These are phyloP conservation scores for Phoenoteleia sp. DNA, from an alignment of 2,888 invertebrate genomes.

Conservation along the genomic window DNA sequence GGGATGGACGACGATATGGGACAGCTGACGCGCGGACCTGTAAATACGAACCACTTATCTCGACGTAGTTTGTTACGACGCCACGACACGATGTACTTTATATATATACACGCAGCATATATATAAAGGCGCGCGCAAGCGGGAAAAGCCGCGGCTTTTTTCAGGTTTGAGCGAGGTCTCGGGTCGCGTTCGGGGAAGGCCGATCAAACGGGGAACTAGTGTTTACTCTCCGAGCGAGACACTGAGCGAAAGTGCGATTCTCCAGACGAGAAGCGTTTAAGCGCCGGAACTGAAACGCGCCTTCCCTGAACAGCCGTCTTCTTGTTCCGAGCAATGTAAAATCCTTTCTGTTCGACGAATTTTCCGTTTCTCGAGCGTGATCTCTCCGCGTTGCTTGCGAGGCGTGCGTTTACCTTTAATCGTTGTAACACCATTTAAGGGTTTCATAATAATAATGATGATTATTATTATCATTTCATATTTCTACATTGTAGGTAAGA, in stretches of 20 bases:
- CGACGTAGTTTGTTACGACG: slow-evolving; percentile 62
- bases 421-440: slow-evolving; percentile 79
- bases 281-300: too few species aligned
- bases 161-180: too few species aligned
- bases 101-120: slow-evolving; percentile 78
- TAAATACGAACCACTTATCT: too few species aligned
- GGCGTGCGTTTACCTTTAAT: slow-evolving; percentile 80
- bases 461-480: slow-evolving; percentile 82
- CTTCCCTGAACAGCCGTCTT: too few species aligned
- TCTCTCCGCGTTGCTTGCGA: slow-evolving; percentile 83
- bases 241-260: slow-evolving; percentile 46
- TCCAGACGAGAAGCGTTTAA: too few species aligned
- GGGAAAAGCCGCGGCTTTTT: slow-evolving; percentile 35
- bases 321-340: slow-evolving; percentile 19
- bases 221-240: too few species aligned
- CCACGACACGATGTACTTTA: slow-evolving; percentile 85
- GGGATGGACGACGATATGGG: too few species aligned
- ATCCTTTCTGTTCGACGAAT: slow-evolving; percentile 9
- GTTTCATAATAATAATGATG: slow-evolving; percentile 61
- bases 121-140: slow-evolving; percentile 73
- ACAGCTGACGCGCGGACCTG: too few species aligned
- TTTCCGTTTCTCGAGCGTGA: slow-evolving; percentile 74
- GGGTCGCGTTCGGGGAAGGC: too few species aligned
- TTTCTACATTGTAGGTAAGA: slow-evolving; percentile 83
- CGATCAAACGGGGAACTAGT: slow-evolving; percentile 16